phyloP scores from a whole-genome alignment of 2,888 invertebrate species.

The Bursaphelenchus okinawaensis region DNA sequence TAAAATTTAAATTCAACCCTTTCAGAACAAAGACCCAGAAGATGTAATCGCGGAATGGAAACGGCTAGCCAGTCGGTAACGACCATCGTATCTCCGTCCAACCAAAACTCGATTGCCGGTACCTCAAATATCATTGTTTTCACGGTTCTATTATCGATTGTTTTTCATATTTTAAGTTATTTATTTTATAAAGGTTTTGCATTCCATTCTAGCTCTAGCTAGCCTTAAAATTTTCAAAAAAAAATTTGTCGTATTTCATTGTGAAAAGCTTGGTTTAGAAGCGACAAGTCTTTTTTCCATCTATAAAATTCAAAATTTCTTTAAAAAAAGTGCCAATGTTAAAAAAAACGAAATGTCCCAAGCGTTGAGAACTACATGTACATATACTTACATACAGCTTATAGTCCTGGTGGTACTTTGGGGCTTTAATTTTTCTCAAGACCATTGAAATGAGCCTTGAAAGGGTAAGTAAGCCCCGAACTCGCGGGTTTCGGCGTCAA shows the following conservation, averaged over 20 bases:
- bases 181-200: background rate
- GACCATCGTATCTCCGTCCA: no score
- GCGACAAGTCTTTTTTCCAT: no score
- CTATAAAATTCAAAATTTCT: no score
- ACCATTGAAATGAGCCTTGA: background rate
- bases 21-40: background rate
- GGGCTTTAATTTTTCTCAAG: background rate
- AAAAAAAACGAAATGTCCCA: background rate
- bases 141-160: background rate
- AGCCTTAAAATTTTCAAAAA: no score
- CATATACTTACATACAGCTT: background rate
- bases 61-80: background rate
- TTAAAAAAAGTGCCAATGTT: background rate
- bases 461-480: background rate
- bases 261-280: no score
- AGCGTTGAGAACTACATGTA: background rate
- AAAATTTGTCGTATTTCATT: no score
- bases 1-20: background rate
- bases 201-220: background rate
- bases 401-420: background rate
- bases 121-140: background rate
- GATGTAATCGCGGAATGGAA: background rate
- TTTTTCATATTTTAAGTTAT: background rate
- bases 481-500: background rate
- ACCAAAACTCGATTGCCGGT: background rate